phyloP scores from a whole-genome alignment of 2,888 invertebrate genomes.

The Drosophila anomalata region DNA sequence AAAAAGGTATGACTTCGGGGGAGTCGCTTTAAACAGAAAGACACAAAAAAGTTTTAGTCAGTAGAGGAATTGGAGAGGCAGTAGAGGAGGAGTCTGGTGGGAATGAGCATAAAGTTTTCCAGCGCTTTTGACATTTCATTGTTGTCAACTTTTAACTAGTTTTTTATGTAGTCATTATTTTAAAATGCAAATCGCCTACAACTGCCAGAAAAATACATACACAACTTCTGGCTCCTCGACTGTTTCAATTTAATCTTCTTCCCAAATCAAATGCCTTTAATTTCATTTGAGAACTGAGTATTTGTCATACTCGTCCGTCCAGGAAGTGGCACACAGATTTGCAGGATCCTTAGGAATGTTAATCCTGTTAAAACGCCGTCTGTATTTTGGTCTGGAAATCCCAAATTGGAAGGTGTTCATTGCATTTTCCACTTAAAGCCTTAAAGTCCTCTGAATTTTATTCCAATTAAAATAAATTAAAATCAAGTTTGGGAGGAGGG shows the following conservation, averaged over 20 bases:
- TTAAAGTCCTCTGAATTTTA: conserved; percentile 17
- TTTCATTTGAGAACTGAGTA: conserved; percentile 30
- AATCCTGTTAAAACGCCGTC: conserved; percentile 61
- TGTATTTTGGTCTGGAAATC: conserved; percentile 36
- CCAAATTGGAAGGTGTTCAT: conserved; percentile 60
- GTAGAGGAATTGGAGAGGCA: not conserved
- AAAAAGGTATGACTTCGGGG: conserved; percentile 14
- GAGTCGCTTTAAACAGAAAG: conserved; percentile 58
- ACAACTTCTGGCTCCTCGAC: conserved; percentile 10
- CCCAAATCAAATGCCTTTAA: conserved; percentile 39
- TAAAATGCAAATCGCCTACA: conserved; percentile 58
- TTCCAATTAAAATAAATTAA: conserved; percentile 38
- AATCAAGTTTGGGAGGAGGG: conserved; percentile 3
- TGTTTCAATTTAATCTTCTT: conserved; percentile 44
- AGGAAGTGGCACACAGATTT: conserved; percentile 27
- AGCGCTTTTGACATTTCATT: conserved; percentile 71
- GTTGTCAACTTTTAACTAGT: conserved; percentile 77
- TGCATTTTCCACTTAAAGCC: conserved; percentile 33
- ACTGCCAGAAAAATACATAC: conserved; percentile 14
- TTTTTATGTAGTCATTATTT: conserved; percentile 65
- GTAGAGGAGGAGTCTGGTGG: not conserved
- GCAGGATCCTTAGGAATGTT: conserved; percentile 46
- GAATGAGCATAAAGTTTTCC: conserved; percentile 41
- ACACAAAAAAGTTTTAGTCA: conserved; percentile 50
- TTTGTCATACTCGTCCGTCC: conserved; percentile 16